Base-by-base conservation (phyloP, 2,888 invertebrate species). In the Notocelia uddmanniana region DNA sequence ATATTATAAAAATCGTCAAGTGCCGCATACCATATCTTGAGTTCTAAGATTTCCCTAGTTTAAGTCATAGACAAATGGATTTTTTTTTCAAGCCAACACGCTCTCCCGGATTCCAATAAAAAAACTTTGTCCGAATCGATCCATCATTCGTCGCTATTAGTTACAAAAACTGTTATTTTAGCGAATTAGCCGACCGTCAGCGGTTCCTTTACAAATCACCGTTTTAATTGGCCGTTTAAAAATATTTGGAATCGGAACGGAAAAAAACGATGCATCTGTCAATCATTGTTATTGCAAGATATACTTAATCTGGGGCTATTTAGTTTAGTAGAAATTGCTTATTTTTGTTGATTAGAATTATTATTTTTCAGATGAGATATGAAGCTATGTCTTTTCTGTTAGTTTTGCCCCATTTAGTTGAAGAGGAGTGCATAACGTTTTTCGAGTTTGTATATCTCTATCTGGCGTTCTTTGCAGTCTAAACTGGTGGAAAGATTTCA, bases 181-280 rank as follows among this genome's bases (percentile, higher is more conserved):
- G 79, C 79, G 80, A 83, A 86, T 86, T 83, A 83, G 78, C 80
- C 80, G 87, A 85, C 70, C 77, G 83, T 85, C 87, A 80, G 83
- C 81, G 82, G 82, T 83, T 81, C 81, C 79, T 79, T 80, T 80
- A 68, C 79, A 86, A 86, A 86, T 87, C 83, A 85, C 84, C 82
- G 83, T 86, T 89, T 85, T 89, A 90, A 90, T 89, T 88, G 85
- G 83, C 85, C 85, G 83, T 85, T 85, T 88, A 87, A 84, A 85
- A 85, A 75, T 78, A 84, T 89, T 88, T 87, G 84, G 83, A 68
- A 83, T 86, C 85, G 84, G 81, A 87, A 87, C 54, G 60, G 60
- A 58, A 62, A 72, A 72, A 72, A 72, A 72, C 21, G 62, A 62
- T 62, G 72, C 72, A 68, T 72, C 72, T 72, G 72, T 72, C 72